phyloP scores from a whole-genome alignment of 2,113 vertebrate species.

The Entelurus aequoreus region DNA sequence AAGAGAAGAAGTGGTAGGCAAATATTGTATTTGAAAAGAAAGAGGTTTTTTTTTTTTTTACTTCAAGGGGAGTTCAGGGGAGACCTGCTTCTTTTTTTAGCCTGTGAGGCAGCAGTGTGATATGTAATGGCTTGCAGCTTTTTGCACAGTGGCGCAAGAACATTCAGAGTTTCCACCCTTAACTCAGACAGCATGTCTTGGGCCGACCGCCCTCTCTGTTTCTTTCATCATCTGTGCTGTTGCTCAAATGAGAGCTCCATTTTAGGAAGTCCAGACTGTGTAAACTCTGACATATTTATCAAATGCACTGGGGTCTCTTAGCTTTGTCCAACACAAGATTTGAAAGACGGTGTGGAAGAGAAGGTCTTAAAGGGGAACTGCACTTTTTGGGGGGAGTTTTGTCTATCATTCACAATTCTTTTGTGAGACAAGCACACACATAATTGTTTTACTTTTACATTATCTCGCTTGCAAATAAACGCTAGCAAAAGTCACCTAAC shows the following conservation, averaged over 20 bases:
- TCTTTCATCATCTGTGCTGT: constrained; percentile 12
- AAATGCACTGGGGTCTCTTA: constrained; percentile 9
- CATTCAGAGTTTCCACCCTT: constrained; percentile 74
- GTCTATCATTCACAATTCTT: no score
- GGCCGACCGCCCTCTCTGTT: constrained; percentile 11
- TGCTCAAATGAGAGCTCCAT: constrained; percentile 29
- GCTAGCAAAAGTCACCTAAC: no score
- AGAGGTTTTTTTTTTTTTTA: constrained; percentile 31
- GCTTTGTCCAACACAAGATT: background rate
- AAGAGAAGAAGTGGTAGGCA: constrained; percentile 4
- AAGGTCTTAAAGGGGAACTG: constrained; percentile 8
- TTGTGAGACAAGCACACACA: no score
- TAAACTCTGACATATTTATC: constrained; percentile 8
- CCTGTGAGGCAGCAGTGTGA: constrained; percentile 45
- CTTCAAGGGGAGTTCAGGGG: constrained; percentile 26
- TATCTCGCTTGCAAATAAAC: no score
- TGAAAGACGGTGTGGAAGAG: constrained; percentile 20
- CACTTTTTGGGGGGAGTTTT: no score
- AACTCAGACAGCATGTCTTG: constrained; percentile 50
- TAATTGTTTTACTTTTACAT: no score
- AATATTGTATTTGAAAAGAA: constrained; percentile 33
- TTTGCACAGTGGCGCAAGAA: constrained; percentile 64
- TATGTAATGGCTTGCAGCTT: constrained; percentile 68
- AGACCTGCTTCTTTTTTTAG: constrained; percentile 58
- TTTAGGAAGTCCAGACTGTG: constrained; percentile 23